Conservation (phyloP, 2,113 vertebrate genomes). For the Meles meles region DNA sequence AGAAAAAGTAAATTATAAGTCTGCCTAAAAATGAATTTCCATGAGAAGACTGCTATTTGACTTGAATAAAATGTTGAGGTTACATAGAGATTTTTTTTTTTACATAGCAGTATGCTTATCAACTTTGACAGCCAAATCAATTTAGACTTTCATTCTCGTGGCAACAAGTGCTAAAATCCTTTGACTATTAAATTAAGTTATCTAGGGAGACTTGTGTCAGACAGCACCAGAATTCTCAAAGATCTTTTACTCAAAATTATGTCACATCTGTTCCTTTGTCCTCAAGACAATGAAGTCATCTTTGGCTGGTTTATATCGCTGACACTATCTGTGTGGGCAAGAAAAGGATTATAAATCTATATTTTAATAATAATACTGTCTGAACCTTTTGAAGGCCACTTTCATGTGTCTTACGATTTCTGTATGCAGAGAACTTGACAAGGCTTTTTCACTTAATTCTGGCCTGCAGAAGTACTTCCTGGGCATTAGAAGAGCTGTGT, state of each 20-base stretch:
- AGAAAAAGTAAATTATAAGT: constrained; percentile 32
- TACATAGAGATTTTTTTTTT: constrained; percentile 22
- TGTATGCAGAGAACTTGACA: background rate
- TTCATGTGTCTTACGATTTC: background rate
- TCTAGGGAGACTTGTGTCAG: constrained; percentile 13
- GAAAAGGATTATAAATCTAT: constrained; percentile 16
- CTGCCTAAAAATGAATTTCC: constrained; percentile 30
- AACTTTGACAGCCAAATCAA: constrained; percentile 43
- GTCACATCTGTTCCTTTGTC: constrained; percentile 39
- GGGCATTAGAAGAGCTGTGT: background rate
- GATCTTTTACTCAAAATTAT: constrained; percentile 47
- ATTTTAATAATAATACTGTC: constrained; percentile 4
- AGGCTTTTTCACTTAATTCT: background rate
- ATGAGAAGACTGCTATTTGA: background rate
- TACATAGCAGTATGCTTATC: constrained; percentile 17
- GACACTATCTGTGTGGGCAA: background rate
- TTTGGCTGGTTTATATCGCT: constrained; percentile 36
- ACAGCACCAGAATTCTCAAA: constrained; percentile 20
- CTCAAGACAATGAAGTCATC: constrained; percentile 55
- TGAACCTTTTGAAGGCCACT: background rate
- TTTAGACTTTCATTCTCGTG: constrained; percentile 25
- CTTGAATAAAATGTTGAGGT: constrained; percentile 34
- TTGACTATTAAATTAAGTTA: constrained; percentile 45
- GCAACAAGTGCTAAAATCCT: constrained; percentile 38
- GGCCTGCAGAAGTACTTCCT: background rate